Conservation (phyloP, 2,797 vertebrate genomes). For the Morelia viridis region DNA sequence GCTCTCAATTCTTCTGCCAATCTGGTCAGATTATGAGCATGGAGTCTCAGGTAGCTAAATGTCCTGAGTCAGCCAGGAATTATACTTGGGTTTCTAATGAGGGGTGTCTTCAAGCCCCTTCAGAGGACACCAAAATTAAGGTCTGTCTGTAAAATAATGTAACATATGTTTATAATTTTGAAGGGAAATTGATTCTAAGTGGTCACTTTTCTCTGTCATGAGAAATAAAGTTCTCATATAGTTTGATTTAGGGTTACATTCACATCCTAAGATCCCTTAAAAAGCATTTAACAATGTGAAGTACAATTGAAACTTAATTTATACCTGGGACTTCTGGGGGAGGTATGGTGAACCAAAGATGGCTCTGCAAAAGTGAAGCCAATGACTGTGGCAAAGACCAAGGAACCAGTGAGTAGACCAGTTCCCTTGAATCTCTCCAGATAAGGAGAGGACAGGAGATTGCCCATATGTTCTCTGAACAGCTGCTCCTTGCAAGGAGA, state of each 20-base stretch:
- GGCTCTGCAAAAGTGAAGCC: too few species aligned
- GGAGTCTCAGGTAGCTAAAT: not conserved
- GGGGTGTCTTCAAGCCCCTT: not conserved
- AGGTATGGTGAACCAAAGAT: not conserved
- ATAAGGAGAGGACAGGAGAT: too few species aligned
- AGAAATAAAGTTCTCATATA: not conserved
- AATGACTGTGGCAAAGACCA: too few species aligned
- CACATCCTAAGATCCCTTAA: not conserved
- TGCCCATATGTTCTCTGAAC: too few species aligned
- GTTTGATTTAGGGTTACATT: not conserved
- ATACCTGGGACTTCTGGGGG: not conserved
- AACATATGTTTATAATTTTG: not conserved
- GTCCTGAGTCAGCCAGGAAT: not conserved
- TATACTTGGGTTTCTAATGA: not conserved
- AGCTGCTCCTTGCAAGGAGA: too few species aligned
- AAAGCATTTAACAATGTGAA: not conserved
- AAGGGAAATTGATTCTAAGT: not conserved
- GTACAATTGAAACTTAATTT: not conserved
- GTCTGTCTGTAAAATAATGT: not conserved
- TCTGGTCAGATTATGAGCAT: not conserved
- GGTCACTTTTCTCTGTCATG: not conserved
- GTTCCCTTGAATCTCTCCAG: too few species aligned
- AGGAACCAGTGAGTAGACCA: too few species aligned
- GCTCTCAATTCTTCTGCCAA: not conserved
- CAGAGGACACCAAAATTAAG: not conserved